These are phyloP conservation scores for Rugalucina vietnamica DNA, from an alignment of 2,888 invertebrate genomes.

Conservation along the genomic window DNA sequence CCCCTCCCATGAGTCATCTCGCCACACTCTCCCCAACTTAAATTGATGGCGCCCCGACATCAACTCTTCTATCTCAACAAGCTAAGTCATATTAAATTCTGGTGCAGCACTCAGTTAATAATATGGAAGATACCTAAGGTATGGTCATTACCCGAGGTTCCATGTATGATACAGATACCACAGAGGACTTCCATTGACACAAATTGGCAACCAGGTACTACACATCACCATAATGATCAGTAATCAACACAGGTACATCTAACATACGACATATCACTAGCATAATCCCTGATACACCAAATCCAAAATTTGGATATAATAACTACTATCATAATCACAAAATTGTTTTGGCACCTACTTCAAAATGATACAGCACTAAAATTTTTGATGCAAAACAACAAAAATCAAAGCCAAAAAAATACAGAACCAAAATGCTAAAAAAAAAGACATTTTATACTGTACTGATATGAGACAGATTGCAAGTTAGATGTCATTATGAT, in stretches of 20 bases:
- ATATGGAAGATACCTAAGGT: background rate
- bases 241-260: no score
- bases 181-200: background rate
- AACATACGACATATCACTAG: no score
- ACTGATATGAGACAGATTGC: no score
- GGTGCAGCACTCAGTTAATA: background rate
- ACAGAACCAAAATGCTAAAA: background rate
- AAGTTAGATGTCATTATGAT: background rate
- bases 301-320: background rate
- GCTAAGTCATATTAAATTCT: background rate
- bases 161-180: background rate
- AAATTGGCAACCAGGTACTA: background rate
- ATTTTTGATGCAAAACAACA: background rate
- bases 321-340: conserved; percentile 1
- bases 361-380: background rate
- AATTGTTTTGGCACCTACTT: background rate
- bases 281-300: background rate
- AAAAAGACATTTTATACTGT: background rate
- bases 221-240: background rate
- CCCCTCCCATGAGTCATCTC: no score
- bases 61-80: background rate
- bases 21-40: background rate
- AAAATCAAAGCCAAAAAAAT: background rate
- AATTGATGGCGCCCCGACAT: conserved; percentile 1
- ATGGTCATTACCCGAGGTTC: background rate